Evolutionary conservation across 2,113 vertebrate genomes (phyloP).

Genomic region (Nyctibius bracteatus): DNA sequence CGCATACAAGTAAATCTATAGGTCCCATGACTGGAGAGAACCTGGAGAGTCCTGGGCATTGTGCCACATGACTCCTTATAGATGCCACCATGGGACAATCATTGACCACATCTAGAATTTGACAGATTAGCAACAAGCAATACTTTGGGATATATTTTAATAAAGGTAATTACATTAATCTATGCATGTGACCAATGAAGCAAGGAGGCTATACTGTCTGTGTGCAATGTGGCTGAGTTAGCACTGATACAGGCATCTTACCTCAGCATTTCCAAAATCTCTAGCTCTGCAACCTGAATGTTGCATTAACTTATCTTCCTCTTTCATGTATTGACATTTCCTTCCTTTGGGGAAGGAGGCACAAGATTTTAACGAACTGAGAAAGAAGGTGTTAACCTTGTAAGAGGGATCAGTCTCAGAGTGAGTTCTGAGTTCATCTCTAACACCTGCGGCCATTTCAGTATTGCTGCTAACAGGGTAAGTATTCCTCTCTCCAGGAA

Average conservation of each 20-base stretch:
- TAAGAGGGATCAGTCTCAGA: not conserved
- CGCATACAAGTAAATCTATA: not conserved
- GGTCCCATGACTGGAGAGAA: not conserved
- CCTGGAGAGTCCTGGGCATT: not conserved
- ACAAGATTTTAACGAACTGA: not conserved
- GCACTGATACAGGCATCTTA: not conserved
- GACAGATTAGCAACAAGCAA: not conserved
- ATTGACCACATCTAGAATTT: not conserved
- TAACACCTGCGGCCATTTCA: not conserved
- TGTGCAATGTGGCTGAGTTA: not conserved
- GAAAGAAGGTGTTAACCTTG: not conserved
- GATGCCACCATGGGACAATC: not conserved
- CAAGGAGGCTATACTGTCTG: not conserved
- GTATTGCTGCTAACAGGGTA: not conserved
- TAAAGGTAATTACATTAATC: not conserved
- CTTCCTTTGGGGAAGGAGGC: conserved; percentile 18
- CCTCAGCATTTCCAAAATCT: conserved; percentile 26
- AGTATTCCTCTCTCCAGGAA: not conserved
- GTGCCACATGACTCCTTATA: not conserved
- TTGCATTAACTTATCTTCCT: not conserved
- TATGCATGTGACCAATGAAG: not conserved
- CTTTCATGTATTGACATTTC: conserved; percentile 9
- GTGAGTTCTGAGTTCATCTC: not conserved
- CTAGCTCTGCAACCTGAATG: not conserved
- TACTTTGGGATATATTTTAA: not conserved